Evolutionary conservation across 2,888 invertebrate species (phyloP).

Genomic region (Chalcis sispes): DNA sequence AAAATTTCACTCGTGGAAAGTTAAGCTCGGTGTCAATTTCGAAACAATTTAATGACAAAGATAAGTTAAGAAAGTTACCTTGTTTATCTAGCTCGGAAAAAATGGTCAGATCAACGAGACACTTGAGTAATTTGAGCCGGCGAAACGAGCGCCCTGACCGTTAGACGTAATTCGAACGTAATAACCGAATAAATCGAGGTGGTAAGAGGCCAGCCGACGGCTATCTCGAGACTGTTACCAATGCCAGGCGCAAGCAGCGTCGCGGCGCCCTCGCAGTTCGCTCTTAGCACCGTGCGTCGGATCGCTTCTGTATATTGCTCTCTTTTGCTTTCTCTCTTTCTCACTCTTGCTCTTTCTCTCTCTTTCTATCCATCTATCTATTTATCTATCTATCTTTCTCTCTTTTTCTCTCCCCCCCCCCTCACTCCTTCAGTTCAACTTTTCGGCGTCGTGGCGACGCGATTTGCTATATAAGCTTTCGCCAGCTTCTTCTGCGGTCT

Average conservation of each 20-base stretch:
- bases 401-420: not conserved
- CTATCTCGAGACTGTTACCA: constrained; percentile 76
- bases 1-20: no score
- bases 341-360: not conserved
- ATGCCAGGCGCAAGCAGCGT: constrained; percentile 73
- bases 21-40: no score
- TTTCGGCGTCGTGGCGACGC: not conserved
- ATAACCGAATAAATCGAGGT: constrained; percentile 73
- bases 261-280: constrained; percentile 66
- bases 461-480: not conserved
- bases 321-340: constrained; percentile 14
- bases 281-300: constrained; percentile 1
- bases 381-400: constrained; percentile 10
- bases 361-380: not conserved
- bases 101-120: no score
- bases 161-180: constrained; percentile 65
- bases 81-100: not conserved
- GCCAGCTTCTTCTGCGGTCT: no score
- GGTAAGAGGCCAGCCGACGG: constrained; percentile 72
- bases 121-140: constrained; percentile 26
- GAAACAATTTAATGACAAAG: not conserved
- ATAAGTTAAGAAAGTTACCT: not conserved
- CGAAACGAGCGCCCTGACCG: constrained; percentile 5
- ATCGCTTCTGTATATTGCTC: not conserved
- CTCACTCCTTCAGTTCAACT: no score